Evolutionary conservation across 2,888 invertebrate species (phyloP).

Genomic region (Mallateleia sp.): DNA sequence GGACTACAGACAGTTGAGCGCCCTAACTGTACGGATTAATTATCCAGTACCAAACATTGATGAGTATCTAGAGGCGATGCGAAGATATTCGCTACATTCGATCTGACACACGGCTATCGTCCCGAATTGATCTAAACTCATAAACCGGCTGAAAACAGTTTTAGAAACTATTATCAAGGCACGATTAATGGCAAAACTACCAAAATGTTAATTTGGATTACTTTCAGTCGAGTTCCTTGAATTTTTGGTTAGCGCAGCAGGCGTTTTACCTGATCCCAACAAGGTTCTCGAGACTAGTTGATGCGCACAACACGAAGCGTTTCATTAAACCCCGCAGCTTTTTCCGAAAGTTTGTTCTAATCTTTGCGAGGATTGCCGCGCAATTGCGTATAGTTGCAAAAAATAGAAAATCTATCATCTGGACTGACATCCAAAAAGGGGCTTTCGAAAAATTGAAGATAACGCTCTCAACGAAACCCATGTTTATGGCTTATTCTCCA

Average conservation of each 20-base stretch:
- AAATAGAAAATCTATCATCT: not conserved
- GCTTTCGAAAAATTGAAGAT: not conserved
- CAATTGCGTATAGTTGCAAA: not conserved
- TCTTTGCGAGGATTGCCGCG: conserved; percentile 2
- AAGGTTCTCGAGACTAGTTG: not conserved
- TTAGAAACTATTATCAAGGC: not conserved
- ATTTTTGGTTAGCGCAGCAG: not conserved
- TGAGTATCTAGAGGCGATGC: conserved; percentile 7
- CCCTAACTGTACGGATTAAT: conserved; percentile 2
- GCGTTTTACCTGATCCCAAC: not conserved
- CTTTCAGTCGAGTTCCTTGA: not conserved
- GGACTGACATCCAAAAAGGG: not conserved
- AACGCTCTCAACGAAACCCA: not conserved
- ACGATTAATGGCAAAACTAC: not conserved
- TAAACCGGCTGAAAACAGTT: not conserved
- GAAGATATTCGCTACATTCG: conserved; percentile 5
- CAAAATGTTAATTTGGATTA: not conserved
- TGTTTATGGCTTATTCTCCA: not conserved
- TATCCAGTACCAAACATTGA: not conserved
- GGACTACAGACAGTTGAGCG: conserved; percentile 65
- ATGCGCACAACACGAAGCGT: not conserved
- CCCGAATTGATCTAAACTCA: not conserved
- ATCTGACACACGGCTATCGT: conserved; percentile 41
- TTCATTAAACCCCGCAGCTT: not conserved
- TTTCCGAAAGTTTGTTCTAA: conserved; percentile 11